Base-by-base conservation (phyloP, 1,140 invertebrate genomes). In the Olivierus martensii region DNA sequence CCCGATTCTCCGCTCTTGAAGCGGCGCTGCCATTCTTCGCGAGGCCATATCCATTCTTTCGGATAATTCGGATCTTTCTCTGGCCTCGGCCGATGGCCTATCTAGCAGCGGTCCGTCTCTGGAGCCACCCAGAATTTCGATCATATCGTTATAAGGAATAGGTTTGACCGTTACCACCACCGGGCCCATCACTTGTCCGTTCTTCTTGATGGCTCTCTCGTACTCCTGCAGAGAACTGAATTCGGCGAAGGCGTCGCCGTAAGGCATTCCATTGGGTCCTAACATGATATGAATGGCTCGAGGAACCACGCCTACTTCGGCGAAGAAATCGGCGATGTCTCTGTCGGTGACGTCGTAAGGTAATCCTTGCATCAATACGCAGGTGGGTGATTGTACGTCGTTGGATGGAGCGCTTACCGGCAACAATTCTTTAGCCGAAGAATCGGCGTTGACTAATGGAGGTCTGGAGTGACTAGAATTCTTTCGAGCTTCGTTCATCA, bases 231-330 rank as follows among this genome's bases (percentile, higher is more conserved):
- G 53, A 14, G 74, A 76, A 10, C 72, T 68, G 64, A 93, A 92
- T 64, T 92, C 87, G 59, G 87, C 85, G 64, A 86, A 88, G 37
- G 84, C 87, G 58, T 88, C 81, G 1, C 88, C 87, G 0, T 78
- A 77, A 0, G 83, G 81, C 54, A 77, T 72, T 3, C 80, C 78
- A 42, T 73, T 72, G 7, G 77, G 67, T 57, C 81, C 82, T 12
- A 79, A 69, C 66, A 90, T 74, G 52, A 88, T 77, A 61, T 88
- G 83, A 53, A 90, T 84, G 53, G 81, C 77, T 22, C 75, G 73
- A 0, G 87, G 85, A 0, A 79, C 76, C 2, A 87, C 71, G 11
- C 81, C 79, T 17, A 83, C 78, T 43, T 84, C 79, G 0, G 79
- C 77, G 57, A 90, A 83, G 59, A 87, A 88, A 44, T 87, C 81